A percentile compares a stretch with the other conserved stretches of the same genome.
Evolutionary conservation across 53 echinoderm and acorn worm genomes (phyloP).

Genomic region (Paelopatides confundens): DNA sequence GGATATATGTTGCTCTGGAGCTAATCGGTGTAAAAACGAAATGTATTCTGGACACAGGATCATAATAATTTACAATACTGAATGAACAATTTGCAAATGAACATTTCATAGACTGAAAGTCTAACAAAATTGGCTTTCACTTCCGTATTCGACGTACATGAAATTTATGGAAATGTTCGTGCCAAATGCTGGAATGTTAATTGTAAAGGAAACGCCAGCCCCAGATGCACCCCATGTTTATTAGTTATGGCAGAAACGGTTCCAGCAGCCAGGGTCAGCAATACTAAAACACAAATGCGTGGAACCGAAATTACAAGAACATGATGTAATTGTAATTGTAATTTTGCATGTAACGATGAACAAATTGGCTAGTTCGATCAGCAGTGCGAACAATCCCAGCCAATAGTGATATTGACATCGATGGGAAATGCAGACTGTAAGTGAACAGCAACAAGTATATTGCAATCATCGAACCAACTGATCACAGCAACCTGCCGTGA

Average conservation of each 20-base stretch:
- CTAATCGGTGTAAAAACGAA: constrained; percentile 13
- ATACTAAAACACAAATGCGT: not conserved
- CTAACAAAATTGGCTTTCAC: not conserved
- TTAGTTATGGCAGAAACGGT: not conserved
- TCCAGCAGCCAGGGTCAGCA: not conserved
- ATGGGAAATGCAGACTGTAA: constrained; percentile 1
- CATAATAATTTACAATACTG: constrained; percentile 17
- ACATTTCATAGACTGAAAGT: not conserved
- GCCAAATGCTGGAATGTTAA: not conserved
- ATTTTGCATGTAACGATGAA: not conserved
- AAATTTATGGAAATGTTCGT: not conserved
- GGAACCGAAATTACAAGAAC: not conserved
- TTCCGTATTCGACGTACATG: not conserved
- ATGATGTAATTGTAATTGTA: not conserved
- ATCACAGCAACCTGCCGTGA: not conserved
- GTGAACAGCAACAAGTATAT: not conserved
- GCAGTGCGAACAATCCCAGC: constrained; percentile 2
- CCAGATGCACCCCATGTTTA: constrained; percentile 24
- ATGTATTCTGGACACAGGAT: constrained; percentile 30
- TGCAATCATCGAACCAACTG: constrained; percentile 8
- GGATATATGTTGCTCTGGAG: not conserved
- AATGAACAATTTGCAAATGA: not conserved
- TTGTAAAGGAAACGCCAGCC: constrained; percentile 6
- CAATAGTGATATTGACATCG: not conserved
- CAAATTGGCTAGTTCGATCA: not conserved